phyloP scores from a whole-genome alignment of 2,888 invertebrate species.

The Chesias legatella region DNA sequence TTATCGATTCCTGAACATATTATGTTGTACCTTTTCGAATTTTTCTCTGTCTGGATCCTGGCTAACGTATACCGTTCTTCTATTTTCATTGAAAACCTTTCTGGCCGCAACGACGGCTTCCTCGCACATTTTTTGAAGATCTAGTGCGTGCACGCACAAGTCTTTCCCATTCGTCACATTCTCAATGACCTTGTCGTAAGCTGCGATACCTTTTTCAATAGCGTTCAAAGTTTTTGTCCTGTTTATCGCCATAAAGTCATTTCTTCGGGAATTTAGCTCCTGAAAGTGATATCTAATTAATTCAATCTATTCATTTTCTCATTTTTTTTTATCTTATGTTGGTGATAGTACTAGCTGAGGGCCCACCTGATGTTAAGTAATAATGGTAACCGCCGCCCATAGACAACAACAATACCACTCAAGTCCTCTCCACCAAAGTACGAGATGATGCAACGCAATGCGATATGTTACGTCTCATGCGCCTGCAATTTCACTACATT shows the following conservation, averaged over 20 bases:
- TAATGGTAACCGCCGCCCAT: too few relatives aligned
- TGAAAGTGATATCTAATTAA: too few relatives aligned
- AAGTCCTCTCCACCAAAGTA: too few relatives aligned
- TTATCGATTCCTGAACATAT: neutral
- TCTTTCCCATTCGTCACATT: conserved; percentile 8
- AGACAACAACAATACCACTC: too few relatives aligned
- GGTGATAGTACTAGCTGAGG: too few relatives aligned
- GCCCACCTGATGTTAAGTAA: too few relatives aligned
- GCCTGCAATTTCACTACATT: too few relatives aligned
- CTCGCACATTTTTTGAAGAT: conserved; percentile 6
- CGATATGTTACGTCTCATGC: too few relatives aligned
- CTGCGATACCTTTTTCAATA: conserved; percentile 11
- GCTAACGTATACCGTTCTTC: conserved; percentile 3
- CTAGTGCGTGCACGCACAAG: conserved; percentile 10
- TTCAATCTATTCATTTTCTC: too few relatives aligned
- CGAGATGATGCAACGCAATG: too few relatives aligned
- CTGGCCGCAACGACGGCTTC: conserved; percentile 10
- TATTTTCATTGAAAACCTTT: conserved; percentile 11
- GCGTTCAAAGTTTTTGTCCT: conserved; percentile 12
- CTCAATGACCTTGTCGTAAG: conserved; percentile 13
- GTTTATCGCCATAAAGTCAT: conserved; percentile 15
- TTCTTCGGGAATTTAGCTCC: conserved; percentile 8
- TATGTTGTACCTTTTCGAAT: conserved; percentile 4
- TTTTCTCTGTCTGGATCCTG: conserved; percentile 12
- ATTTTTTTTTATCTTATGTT: too few relatives aligned